phyloP scores from a whole-genome alignment of 2,888 invertebrate genomes.

The Caradrina clavipalpis region DNA sequence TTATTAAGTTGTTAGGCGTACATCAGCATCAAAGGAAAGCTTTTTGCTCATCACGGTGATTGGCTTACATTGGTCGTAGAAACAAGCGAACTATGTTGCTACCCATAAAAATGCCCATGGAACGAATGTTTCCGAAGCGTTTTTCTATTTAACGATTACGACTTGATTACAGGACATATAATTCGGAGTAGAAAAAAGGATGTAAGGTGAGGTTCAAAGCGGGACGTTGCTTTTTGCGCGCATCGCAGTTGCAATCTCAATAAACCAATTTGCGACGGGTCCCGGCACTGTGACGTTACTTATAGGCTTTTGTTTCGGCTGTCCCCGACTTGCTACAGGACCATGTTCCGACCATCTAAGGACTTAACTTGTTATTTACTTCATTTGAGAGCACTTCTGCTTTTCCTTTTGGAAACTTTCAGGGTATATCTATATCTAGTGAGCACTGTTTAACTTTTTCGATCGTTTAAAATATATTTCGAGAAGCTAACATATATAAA shows the following conservation, averaged over 20 bases:
- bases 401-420: slow-evolving; percentile 47
- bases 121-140: slow-evolving; percentile 52
- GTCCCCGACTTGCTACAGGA: slow-evolving; percentile 63
- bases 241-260: slow-evolving; percentile 82
- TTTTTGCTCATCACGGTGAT: slow-evolving; percentile 58
- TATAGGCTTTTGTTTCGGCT: slow-evolving; percentile 75
- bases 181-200: slow-evolving; percentile 55
- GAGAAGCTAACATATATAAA: neutral
- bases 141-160: slow-evolving; percentile 61
- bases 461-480: slow-evolving; percentile 13
- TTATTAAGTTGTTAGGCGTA: slow-evolving; percentile 54
- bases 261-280: slow-evolving; percentile 86
- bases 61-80: slow-evolving; percentile 56
- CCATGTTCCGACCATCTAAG: slow-evolving; percentile 67
- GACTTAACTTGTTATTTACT: slow-evolving; percentile 74
- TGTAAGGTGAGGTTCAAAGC: slow-evolving; percentile 58
- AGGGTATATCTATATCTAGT: slow-evolving; percentile 44
- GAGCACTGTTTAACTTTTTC: slow-evolving; percentile 11
- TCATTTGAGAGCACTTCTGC: slow-evolving; percentile 57
- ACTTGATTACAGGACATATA: slow-evolving; percentile 62
- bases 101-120: slow-evolving; percentile 56
- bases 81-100: slow-evolving; percentile 59
- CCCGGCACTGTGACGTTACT: slow-evolving; percentile 62
- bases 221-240: slow-evolving; percentile 71
- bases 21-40: slow-evolving; percentile 53